Base-by-base conservation (phyloP, 2,113 vertebrate genomes). In the Haplochromis vanheusdeni region DNA sequence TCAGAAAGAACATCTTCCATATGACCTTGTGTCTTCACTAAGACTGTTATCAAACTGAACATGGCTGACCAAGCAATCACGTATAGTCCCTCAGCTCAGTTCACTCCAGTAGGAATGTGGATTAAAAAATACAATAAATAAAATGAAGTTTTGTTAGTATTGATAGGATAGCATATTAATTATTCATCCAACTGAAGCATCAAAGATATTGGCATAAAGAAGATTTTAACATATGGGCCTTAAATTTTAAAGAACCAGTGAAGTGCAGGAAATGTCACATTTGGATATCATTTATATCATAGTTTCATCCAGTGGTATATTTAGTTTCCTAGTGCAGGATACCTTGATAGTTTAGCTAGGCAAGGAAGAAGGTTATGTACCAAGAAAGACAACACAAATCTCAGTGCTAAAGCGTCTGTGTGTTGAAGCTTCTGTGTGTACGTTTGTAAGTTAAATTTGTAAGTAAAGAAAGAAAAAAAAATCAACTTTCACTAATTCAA, bases 1-100 rank as follows among this genome's bases (percentile, higher is more conserved):
- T 79, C 62, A 17, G 70, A 52, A 37, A 79, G 88, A 87, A 84
- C 85, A 87, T 81, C 80, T 58, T 82, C 33, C n/a, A 7, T 49
- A 21, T 86, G 83, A 91, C 90, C 84, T 88, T 88, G 87, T 49
- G 33, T 84, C 80, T 90, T 87, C 84, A 87, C 82, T 51, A 51
- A 77, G 45, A 87, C 83, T 88, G 85, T 86, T 82, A 86, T 86
- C 77, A 90, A 94, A 91, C 84, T 81, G 14, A 83, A 90, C 81
- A 86, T 87, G 90, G 45, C 26, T 82, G 85, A 87, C 82, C 90
- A 83, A 87, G 62, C 89, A 87, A 40, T 31, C 51, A 14, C 19
- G 6, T 55, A 40, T 62, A 79, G 65, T 33, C 80, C n/a, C 75
- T 87, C 65, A 14, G 79, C 79, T 90, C 83, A 40, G 37, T 33